Evolutionary conservation across 1,140 invertebrate genomes (phyloP), one percentile per base, ranked within the genome.

Genomic region (Bombus turneri): DNA sequence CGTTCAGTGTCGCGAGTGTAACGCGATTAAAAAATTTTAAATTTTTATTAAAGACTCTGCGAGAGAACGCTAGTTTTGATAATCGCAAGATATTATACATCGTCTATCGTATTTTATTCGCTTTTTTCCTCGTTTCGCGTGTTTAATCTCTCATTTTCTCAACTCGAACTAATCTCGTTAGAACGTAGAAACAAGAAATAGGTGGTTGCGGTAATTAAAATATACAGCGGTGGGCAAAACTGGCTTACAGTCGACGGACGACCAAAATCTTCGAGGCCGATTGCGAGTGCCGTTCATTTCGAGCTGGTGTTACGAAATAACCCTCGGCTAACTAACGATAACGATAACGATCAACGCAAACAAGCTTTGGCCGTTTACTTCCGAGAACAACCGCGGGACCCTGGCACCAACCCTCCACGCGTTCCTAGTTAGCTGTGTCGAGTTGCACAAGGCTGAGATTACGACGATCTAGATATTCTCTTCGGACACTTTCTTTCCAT

Each of bases 301-400:
- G 25, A 76, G 28, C 13, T 57, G 4, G 53, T 59, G 74, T 59
- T 64, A 39, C 28, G 15, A 18, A 77, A 62, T 57, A 59, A 77
- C 57, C 53, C 9, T 31, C 37, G 62, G 59, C 28, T 78, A 77
- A 77, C 57, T 62, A 78, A 78, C 75, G 57, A 78, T 78, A 62
- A 77, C 59, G 37, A 77, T 77, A 78, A 78, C 75, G n/a, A 66
- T 78, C 57, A 31, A 78, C 57, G 75, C 1, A 22, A 62, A 62
- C 75, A 78, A 78, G n/a, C 57, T 18, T 47, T 28, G 57, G 8
- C 22, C 57, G 59, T 78, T 64, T 78, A 41, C 59, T 41, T 31
- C 18, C 37, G 57, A 15, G 57, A 31, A 41, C 57, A 64, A 41
- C 34, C 25, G 43, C 34, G 34, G 13, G 34, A 18, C 10, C 18